Evolutionary conservation across 2,888 invertebrate genomes (phyloP).

Genomic region (Eueremaeus valkanovi): DNA sequence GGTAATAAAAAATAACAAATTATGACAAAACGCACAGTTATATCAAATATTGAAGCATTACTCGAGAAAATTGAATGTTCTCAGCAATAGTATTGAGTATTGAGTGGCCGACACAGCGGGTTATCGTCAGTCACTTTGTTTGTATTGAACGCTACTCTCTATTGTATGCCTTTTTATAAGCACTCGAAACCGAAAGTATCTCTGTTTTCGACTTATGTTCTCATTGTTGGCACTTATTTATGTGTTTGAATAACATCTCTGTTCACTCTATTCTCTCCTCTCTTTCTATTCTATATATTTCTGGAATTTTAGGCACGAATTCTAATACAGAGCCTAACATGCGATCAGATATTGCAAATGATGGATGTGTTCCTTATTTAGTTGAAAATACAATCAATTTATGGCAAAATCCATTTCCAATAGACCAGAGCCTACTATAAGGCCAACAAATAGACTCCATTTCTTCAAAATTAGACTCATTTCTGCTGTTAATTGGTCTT

Average conservation of each 20-base stretch:
- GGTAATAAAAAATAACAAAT: conserved; percentile 32
- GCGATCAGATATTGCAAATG: conserved; percentile 28
- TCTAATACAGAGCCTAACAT: conserved; percentile 11
- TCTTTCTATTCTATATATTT: background rate
- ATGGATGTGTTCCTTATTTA: conserved; percentile 26
- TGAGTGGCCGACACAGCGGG: conserved; percentile 16
- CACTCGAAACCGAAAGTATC: background rate
- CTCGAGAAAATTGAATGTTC: conserved; percentile 16
- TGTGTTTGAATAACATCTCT: conserved; percentile 29
- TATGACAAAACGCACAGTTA: conserved; percentile 27
- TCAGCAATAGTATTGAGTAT: background rate
- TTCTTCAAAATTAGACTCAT: background rate
- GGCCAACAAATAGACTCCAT: background rate
- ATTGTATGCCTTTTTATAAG: background rate
- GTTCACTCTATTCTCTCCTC: no score
- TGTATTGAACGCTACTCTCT: background rate
- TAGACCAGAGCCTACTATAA: background rate
- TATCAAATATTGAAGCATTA: conserved; percentile 31
- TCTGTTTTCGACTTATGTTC: background rate
- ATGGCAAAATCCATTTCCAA: background rate
- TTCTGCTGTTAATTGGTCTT: conserved; percentile 15
- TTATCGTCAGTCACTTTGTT: conserved; percentile 10
- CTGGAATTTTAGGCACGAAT: conserved; percentile 16
- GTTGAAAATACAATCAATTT: background rate
- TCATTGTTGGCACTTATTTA: background rate